Evolutionary conservation across 1,140 invertebrate genomes (phyloP).

Genomic region (Lithobius niger): DNA sequence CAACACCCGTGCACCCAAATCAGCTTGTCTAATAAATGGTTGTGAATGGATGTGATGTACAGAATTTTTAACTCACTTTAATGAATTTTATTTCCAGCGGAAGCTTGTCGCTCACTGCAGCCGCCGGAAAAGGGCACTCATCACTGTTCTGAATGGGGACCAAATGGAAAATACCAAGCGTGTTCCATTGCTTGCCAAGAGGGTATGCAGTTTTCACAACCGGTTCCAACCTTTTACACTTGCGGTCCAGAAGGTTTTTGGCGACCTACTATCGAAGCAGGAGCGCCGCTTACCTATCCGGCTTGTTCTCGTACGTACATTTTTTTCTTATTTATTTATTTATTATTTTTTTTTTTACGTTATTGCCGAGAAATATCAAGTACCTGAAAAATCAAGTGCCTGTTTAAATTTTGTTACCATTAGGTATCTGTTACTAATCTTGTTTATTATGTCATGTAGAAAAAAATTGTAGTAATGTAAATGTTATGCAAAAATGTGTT

Average conservation of each 20-base stretch:
- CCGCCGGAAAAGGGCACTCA: constrained; percentile 81
- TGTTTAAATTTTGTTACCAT: too few relatives aligned
- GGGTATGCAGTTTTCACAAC: constrained; percentile 75
- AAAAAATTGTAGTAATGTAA: too few relatives aligned
- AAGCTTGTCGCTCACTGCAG: constrained; percentile 72
- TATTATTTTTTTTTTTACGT: constrained; percentile 8
- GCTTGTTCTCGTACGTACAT: constrained; percentile 66
- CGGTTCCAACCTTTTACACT: constrained; percentile 85
- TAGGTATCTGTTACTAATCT: too few relatives aligned
- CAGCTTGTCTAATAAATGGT: too few relatives aligned
- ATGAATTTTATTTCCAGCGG: constrained; percentile 48
- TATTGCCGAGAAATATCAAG: constrained; percentile 5
- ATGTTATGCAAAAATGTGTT: too few relatives aligned
- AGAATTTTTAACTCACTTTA: too few relatives aligned
- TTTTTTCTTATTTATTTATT: not conserved
- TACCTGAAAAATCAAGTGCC: not conserved
- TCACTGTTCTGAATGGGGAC: constrained; percentile 89
- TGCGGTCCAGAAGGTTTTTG: constrained; percentile 94
- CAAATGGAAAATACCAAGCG: constrained; percentile 84
- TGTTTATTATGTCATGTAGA: too few relatives aligned
- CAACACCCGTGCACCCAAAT: too few relatives aligned
- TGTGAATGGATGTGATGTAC: too few relatives aligned
- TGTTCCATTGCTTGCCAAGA: constrained; percentile 77
- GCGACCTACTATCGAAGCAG: constrained; percentile 69
- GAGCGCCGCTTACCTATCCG: constrained; percentile 66